Percentiles rank a stretch among this genome's conserved stretches.
phyloP scores from a whole-genome alignment of 2,113 vertebrate species.

The Eudyptes chrysolophus region DNA sequence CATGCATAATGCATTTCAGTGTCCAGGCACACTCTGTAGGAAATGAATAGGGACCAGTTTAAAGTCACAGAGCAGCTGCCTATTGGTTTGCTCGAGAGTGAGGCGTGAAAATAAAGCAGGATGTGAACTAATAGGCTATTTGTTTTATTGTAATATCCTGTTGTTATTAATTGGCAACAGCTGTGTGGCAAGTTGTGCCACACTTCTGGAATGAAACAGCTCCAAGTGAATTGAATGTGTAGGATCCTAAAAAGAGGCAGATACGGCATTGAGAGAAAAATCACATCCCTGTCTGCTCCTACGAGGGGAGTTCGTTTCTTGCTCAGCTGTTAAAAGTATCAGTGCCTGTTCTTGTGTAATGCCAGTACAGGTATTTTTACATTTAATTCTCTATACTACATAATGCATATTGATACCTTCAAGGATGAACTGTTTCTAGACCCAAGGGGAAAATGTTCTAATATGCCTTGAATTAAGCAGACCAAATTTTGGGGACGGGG shows the following conservation, averaged over 20 bases:
- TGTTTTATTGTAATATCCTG: neutral
- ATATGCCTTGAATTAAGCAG: neutral
- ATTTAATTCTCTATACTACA: neutral
- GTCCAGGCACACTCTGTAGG: neutral
- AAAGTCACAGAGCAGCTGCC: conserved; percentile 56
- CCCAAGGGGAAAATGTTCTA: neutral
- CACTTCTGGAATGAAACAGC: neutral
- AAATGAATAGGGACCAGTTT: conserved; percentile 11
- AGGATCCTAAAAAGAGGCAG: neutral
- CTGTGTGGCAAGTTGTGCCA: conserved; percentile 7
- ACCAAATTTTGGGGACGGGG: neutral
- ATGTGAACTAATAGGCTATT: conserved; percentile 16
- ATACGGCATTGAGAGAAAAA: neutral
- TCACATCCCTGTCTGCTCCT: neutral
- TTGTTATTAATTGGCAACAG: conserved; percentile 34
- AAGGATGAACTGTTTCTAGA: neutral
- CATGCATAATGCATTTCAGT: conserved; percentile 3
- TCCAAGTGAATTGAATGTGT: neutral
- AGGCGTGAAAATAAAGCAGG: neutral
- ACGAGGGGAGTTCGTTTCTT: neutral
- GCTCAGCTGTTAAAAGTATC: neutral
- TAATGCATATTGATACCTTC: neutral
- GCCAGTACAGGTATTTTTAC: neutral
- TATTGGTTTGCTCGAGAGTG: neutral
- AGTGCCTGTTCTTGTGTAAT: neutral